These are phyloP conservation scores for Zaprionus taronus DNA, from an alignment of 1,140 invertebrate genomes.

Conservation along the genomic window DNA sequence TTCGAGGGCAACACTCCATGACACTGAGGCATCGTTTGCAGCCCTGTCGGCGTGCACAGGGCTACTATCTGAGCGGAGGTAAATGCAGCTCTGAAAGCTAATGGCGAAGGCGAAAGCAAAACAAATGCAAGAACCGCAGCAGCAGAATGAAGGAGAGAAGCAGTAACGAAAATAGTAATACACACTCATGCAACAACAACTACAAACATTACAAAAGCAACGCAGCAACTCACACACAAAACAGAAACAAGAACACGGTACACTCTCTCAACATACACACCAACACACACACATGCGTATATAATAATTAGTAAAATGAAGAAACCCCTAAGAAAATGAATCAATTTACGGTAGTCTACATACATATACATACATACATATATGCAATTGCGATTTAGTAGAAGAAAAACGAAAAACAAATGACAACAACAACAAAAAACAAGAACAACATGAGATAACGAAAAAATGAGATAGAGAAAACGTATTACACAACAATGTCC, in stretches of 20 bases:
- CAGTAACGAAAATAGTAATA: conserved; percentile 25
- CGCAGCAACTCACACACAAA: conserved; percentile 25
- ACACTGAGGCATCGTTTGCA: conserved; percentile 70
- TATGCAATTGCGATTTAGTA: conserved; percentile 83
- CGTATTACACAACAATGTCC: conserved; percentile 81
- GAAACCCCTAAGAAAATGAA: conserved; percentile 65
- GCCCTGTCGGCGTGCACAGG: conserved; percentile 46
- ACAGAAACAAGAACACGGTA: conserved; percentile 39
- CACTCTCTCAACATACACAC: conserved; percentile 39
- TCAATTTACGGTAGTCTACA: conserved; percentile 77
- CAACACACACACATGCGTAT: conserved; percentile 64
- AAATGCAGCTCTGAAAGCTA: conserved; percentile 26
- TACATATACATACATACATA: conserved; percentile 64
- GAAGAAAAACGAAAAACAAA: conserved; percentile 61
- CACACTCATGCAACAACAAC: conserved; percentile 34
- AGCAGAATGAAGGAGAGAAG: not conserved
- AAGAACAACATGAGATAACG: conserved; percentile 40
- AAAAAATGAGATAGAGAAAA: conserved; percentile 44
- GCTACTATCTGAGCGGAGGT: conserved; percentile 64
- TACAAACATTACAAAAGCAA: conserved; percentile 12
- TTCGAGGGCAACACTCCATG: conserved; percentile 84
- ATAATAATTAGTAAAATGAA: conserved; percentile 76
- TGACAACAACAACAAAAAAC: conserved; percentile 52
- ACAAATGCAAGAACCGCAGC: not conserved
- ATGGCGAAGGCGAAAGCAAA: not conserved